Percentiles rank a stretch among this genome's conserved stretches.
Conservation (phyloP, 1,140 invertebrate species). For the Octopus sinensis region DNA sequence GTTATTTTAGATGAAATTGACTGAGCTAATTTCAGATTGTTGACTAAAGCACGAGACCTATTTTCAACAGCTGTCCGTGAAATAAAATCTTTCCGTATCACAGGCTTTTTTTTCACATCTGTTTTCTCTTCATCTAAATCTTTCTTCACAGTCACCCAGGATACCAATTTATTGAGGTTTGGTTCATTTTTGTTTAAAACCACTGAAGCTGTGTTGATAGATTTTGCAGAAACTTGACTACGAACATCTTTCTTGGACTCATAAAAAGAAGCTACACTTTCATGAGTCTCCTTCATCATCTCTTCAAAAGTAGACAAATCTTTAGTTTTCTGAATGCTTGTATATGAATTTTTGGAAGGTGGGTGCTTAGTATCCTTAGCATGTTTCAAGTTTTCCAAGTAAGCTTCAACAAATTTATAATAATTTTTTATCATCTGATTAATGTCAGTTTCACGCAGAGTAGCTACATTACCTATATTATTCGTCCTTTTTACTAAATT, state of each 20-base stretch:
- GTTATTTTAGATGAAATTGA: conserved; percentile 63
- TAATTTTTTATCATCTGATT: not conserved
- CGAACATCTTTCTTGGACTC: not conserved
- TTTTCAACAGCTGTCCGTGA: conserved; percentile 33
- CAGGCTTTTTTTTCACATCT: conserved; percentile 23
- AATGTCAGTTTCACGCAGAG: not conserved
- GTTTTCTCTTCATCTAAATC: not conserved
- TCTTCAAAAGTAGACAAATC: conserved; percentile 13
- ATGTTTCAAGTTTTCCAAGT: not conserved
- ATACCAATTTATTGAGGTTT: conserved; percentile 16
- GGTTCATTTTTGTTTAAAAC: not conserved
- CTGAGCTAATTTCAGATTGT: conserved; percentile 64
- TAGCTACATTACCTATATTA: not conserved
- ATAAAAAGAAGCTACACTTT: conserved; percentile 16
- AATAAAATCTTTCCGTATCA: conserved; percentile 34
- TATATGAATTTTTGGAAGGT: not conserved
- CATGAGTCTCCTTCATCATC: conserved; percentile 4
- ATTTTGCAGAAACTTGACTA: not conserved
- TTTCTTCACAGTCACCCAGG: conserved; percentile 15
- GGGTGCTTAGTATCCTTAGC: not conserved
- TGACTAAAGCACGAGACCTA: conserved; percentile 69
- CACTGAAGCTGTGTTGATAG: not conserved
- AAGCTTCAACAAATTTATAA: not conserved
- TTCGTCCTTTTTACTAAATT: not conserved
- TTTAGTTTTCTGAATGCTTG: not conserved